Evolutionary conservation across 2,888 invertebrate species (phyloP).

Genomic region (Xylocampa areola): DNA sequence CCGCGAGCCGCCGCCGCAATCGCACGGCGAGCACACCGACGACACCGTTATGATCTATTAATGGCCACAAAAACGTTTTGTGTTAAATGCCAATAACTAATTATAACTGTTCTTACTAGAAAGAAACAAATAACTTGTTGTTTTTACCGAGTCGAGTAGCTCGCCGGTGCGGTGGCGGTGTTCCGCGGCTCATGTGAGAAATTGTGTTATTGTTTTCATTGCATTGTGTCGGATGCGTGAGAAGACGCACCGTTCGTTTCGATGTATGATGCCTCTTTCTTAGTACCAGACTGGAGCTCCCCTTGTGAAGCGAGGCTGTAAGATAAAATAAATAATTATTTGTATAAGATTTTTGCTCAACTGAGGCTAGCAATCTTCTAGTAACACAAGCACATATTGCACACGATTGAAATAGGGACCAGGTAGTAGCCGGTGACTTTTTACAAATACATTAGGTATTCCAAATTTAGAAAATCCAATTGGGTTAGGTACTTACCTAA

Average conservation of each 20-base stretch:
- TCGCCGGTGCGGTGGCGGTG: constrained; percentile 12
- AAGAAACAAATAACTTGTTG: constrained; percentile 52
- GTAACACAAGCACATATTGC: constrained; percentile 1
- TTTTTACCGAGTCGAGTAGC: constrained; percentile 43
- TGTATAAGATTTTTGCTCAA: constrained; percentile 13
- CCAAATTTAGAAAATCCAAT: too few relatives aligned
- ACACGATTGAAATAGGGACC: constrained; percentile 5
- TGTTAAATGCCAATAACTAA: constrained; percentile 71
- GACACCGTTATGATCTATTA: constrained; percentile 62
- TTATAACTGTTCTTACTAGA: constrained; percentile 67
- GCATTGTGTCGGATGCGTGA: constrained; percentile 33
- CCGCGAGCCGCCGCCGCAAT: constrained; percentile 2
- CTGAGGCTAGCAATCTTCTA: not conserved
- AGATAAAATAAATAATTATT: constrained; percentile 9
- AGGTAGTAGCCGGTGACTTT: constrained; percentile 9
- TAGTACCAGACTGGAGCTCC: not conserved
- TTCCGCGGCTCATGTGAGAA: constrained; percentile 27
- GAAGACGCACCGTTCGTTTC: constrained; percentile 11
- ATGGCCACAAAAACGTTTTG: constrained; percentile 58
- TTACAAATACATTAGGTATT: not conserved
- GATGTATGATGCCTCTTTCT: not conserved
- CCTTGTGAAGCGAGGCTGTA: not conserved
- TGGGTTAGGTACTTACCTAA: too few relatives aligned
- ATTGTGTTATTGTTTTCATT: constrained; percentile 42
- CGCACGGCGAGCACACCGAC: constrained; percentile 16